Evolutionary conservation across 2,797 vertebrate species (phyloP), one percentile per base, ranked within the genome.

Genomic region (Steatocranus sp.): DNA sequence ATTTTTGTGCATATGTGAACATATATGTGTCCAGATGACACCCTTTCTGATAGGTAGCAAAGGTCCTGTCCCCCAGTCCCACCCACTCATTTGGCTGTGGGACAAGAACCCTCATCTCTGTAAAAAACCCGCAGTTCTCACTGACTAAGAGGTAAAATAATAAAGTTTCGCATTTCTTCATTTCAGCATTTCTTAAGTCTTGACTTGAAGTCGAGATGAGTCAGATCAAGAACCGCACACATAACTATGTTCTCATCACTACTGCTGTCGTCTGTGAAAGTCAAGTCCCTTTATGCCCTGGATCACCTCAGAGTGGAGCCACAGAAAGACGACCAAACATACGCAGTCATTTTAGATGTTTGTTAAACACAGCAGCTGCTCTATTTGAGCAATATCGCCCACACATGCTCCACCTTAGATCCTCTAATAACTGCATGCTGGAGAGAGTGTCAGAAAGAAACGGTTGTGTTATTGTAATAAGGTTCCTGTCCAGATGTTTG

Each of bases 201-300:
- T 83, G 75, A 87, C 89, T 89, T 87, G 85, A 91, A 92, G 86
- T 86, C 80, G 74, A 58, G 80, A 89, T 92, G 93, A 95, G 88
- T 95, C 91, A 95, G 86, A 93, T 53, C 49, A 85, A 87, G 92
- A 95, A 91, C 91, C 87, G 61, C 90, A 91, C 84, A 83, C 75
- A 77, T 78, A 88, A 89, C 87, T 88, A 83, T 91, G 91, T 95
- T 94, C 91, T 92, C 93, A 90, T 93, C 89, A 89, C 86, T 41
- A 81, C 74, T 78, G 78, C 87, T 79, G 85, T 78, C 30, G 73
- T 83, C 77, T 93, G 90, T 76, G 85, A 92, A 87, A 92, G 85
- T 81, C 86, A 30, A 73, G 80, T 89, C 41, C 82, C 53, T 70
- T 76, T 76, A 43, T 88, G 85, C 34, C 74, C 81, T 76, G 81